phyloP scores from a whole-genome alignment of 2,113 vertebrate species.

The Salvelinus sp. region DNA sequence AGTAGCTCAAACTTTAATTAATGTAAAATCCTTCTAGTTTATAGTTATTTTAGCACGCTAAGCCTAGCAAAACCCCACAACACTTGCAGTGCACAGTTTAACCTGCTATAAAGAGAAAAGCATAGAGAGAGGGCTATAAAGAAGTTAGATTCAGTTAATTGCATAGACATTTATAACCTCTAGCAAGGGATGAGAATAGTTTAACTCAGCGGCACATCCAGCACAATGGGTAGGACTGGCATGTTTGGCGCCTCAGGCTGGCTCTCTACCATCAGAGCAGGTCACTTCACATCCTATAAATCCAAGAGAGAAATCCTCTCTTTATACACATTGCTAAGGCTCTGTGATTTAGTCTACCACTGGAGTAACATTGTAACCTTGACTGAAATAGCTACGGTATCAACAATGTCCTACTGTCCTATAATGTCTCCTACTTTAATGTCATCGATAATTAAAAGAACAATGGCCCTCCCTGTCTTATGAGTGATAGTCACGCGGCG shows the following conservation, averaged over 20 bases:
- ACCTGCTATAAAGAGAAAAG: neutral
- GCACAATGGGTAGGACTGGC: neutral
- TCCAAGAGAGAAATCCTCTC: neutral
- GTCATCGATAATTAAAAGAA: neutral
- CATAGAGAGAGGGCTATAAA: neutral
- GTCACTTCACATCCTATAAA: neutral
- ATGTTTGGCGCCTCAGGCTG: neutral
- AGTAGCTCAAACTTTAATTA: too few relatives aligned
- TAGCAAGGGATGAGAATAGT: neutral
- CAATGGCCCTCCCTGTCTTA: constrained; percentile 21
- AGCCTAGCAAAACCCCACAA: neutral
- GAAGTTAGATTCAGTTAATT: neutral
- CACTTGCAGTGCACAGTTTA: neutral
- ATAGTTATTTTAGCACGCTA: too few relatives aligned
- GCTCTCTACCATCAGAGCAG: neutral
- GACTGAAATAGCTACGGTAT: neutral
- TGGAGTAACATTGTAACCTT: neutral
- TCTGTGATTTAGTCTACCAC: neutral
- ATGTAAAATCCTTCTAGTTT: too few relatives aligned
- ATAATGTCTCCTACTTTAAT: neutral
- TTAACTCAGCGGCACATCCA: neutral
- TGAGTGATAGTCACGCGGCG: constrained; percentile 22
- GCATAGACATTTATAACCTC: neutral
- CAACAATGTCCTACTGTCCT: neutral
- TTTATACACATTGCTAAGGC: neutral